phyloP scores from a whole-genome alignment of 2,797 vertebrate species.

The Platalea minor region DNA sequence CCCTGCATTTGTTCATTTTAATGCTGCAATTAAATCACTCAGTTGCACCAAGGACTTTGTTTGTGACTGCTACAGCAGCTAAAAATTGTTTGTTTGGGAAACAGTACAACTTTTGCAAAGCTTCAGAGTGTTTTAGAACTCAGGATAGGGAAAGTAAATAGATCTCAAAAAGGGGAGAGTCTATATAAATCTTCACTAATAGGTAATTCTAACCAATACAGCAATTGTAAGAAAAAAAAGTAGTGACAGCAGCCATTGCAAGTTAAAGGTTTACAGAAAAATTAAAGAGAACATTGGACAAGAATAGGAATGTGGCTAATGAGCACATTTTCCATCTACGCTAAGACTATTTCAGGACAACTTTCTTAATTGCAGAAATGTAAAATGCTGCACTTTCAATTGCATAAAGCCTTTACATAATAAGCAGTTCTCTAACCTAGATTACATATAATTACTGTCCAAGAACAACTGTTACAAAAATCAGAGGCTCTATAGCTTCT shows the following conservation, averaged over 20 bases:
- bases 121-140: not conserved
- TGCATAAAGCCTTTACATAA: conserved; percentile 22
- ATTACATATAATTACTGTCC: not conserved
- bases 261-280: not conserved
- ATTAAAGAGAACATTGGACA: not conserved
- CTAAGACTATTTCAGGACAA: conserved; percentile 31
- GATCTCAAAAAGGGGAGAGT: not conserved
- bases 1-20: not conserved
- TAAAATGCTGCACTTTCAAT: not conserved
- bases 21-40: conserved; percentile 5
- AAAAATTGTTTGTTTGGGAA: not conserved
- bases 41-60: not conserved
- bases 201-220: not conserved
- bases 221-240: not conserved
- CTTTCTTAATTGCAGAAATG: conserved; percentile 15
- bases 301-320: conserved; percentile 3
- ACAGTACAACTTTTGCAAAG: not conserved
- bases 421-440: not conserved
- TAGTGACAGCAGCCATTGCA: not conserved
- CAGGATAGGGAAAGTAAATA: not conserved
- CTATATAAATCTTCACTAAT: not conserved
- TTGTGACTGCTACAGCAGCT: not conserved
- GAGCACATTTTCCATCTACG: conserved; percentile 26
- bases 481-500: not conserved
- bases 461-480: not conserved